Percentiles rank a stretch among this genome's conserved stretches.
phyloP scores from a whole-genome alignment of 1,140 invertebrate species.

The Drosophila eugracilis region DNA sequence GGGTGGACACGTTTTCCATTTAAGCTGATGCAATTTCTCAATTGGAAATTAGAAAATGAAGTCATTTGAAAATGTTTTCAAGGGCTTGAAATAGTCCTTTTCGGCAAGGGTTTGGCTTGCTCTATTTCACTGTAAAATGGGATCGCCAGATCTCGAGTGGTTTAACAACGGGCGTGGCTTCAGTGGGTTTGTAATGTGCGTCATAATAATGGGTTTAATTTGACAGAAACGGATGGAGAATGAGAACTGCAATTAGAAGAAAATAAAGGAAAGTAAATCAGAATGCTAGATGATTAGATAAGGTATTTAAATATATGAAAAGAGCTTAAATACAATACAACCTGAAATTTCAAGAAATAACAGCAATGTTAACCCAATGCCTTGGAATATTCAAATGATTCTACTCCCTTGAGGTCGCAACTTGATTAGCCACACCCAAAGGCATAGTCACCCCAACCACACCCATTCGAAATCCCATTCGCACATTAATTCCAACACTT shows the following conservation, averaged over 20 bases:
- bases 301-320: too few species aligned
- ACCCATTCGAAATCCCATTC: constrained; percentile 5
- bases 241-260: constrained; percentile 1
- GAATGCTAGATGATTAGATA: too few species aligned
- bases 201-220: constrained; percentile 49
- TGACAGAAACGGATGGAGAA: constrained; percentile 23
- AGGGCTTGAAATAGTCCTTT: constrained; percentile 39
- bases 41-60: constrained; percentile 79
- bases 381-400: background rate
- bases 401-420: background rate
- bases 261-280: background rate
- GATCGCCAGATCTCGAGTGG: constrained; percentile 45
- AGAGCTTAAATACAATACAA: too few species aligned
- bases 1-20: constrained; percentile 65
- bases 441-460: constrained; percentile 25
- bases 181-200: constrained; percentile 28
- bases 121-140: constrained; percentile 27
- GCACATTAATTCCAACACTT: constrained; percentile 43
- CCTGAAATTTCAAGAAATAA: background rate
- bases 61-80: constrained; percentile 67
- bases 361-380: too few species aligned
- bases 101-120: constrained; percentile 21
- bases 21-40: constrained; percentile 69
- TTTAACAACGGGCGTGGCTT: constrained; percentile 32
- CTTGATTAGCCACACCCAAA: constrained; percentile 20